Evolutionary conservation across 1,140 invertebrate genomes (phyloP).

Genomic region (Drosophila parabipectinata): DNA sequence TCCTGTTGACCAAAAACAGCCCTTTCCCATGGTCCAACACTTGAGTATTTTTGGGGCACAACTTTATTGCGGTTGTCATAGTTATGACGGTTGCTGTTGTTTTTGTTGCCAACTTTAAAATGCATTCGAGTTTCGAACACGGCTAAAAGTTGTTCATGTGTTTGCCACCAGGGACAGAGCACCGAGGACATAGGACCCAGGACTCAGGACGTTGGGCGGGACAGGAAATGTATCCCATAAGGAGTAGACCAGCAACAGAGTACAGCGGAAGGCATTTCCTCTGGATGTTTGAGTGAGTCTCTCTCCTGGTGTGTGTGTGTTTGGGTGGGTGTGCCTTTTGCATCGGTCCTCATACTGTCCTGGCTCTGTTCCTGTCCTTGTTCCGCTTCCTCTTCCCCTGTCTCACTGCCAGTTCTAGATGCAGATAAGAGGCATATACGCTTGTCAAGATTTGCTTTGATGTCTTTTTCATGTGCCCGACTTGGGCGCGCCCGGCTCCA

Average conservation of each 20-base stretch:
- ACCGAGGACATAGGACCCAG: not conserved
- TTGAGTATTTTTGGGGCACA: slow-evolving; percentile 39
- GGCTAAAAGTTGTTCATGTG: slow-evolving; percentile 20
- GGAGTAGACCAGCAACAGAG: slow-evolving; percentile 46
- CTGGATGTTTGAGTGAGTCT: slow-evolving; percentile 17
- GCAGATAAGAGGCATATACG: slow-evolving; percentile 74
- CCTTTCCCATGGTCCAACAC: slow-evolving; percentile 25
- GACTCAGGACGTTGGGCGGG: slow-evolving; percentile 7
- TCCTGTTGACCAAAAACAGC: slow-evolving; percentile 38
- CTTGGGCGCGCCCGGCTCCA: slow-evolving; percentile 47
- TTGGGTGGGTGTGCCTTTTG: slow-evolving; percentile 24
- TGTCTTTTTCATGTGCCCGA: slow-evolving; percentile 79
- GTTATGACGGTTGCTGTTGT: slow-evolving; percentile 30
- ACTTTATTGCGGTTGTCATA: slow-evolving; percentile 52
- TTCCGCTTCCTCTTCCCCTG: not conserved
- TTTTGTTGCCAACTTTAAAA: slow-evolving; percentile 68
- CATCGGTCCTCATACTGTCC: slow-evolving; percentile 10
- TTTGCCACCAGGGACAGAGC: not conserved
- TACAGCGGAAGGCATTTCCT: slow-evolving; percentile 57
- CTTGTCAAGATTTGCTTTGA: slow-evolving; percentile 81
- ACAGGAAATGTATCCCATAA: slow-evolving; percentile 74
- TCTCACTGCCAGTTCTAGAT: slow-evolving; percentile 42
- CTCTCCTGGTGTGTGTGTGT: not conserved
- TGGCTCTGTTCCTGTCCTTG: not conserved
- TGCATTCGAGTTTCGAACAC: slow-evolving; percentile 58